Evolutionary conservation across 2,888 invertebrate species (phyloP).

Genomic region (Capitulum mitella): DNA sequence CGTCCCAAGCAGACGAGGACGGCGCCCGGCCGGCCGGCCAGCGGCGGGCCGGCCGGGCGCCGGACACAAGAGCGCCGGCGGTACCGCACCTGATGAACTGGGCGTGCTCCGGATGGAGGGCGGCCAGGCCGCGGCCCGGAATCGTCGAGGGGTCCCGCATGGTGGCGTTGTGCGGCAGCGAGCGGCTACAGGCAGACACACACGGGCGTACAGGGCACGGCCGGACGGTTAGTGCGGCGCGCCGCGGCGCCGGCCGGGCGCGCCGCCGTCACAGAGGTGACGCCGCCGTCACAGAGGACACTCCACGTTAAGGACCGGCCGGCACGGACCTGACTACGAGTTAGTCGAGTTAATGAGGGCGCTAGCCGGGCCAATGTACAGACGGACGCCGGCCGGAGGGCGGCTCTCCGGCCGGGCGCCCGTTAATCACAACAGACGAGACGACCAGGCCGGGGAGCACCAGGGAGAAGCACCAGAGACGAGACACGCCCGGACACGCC

Average conservation of each 20-base stretch:
- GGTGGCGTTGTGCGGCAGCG: slow-evolving; percentile 24
- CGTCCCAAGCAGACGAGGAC: too few species aligned
- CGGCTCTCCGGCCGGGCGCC: too few species aligned
- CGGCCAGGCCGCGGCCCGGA: background rate
- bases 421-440: background rate
- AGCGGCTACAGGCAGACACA: background rate
- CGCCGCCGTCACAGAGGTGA: too few species aligned
- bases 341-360: too few species aligned
- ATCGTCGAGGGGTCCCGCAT: slow-evolving; percentile 23
- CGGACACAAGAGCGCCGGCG: background rate
- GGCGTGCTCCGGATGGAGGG: slow-evolving; percentile 15
- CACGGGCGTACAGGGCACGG: background rate
- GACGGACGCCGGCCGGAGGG: too few species aligned
- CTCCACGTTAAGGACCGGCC: too few species aligned
- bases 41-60: background rate
- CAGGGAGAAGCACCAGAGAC: background rate
- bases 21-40: too few species aligned
- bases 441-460: background rate
- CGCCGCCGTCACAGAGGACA: too few species aligned
- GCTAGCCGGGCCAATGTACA: too few species aligned
- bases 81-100: slow-evolving; percentile 21
- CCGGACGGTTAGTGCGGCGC: background rate
- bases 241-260: background rate
- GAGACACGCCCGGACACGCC: background rate
- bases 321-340: too few species aligned